Evolutionary conservation across 2,888 invertebrate genomes (phyloP), one percentile per base, ranked within the genome.

Genomic region (Notodonta dromedarius): DNA sequence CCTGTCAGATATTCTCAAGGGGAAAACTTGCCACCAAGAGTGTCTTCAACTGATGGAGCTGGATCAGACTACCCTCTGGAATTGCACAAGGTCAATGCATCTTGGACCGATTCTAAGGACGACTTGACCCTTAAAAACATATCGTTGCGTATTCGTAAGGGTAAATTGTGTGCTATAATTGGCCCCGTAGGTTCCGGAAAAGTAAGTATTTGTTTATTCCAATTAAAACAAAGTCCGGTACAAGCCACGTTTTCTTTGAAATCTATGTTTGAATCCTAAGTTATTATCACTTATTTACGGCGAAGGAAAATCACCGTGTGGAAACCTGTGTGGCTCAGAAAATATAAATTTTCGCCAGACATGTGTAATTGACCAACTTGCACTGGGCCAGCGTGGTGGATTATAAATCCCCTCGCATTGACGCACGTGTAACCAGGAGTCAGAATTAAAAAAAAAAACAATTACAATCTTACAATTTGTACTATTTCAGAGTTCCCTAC

Each of bases 111-210:
- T 12, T 73, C 79, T 0, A 74, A 79, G 2, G 89, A 93, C 35
- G 91, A 94, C 32, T 89, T 95, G 58, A 90, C 89, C 0, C 85
- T 95, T 46, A 94, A 94, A 77, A 92, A 85, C 69, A 87, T 97
- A 14, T 94, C 94, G 48, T 70, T 96, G 56, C 88, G 94, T 2
- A 84, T 96, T 8, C 89, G 93, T 35, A 91, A 88, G 58, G 95
- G 95, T 0, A 94, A 95, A 78, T 89, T 98, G 5, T 95, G 96
- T 73, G 97, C 97, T 0, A 90, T 98, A 6, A 96, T 98, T 66
- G 98, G 98, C 1, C 96, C 98, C 0, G 98, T 98, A 5, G 98
- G 98, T 7, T 94, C 97, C 39, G 98, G 98, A 78, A 98, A 95
- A 84, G 94, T 93, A 80, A 73, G 67, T 62, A 16, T 35, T 5